Base-by-base conservation (phyloP, 2,113 vertebrate species). In the Malurus alboscapulatus region DNA sequence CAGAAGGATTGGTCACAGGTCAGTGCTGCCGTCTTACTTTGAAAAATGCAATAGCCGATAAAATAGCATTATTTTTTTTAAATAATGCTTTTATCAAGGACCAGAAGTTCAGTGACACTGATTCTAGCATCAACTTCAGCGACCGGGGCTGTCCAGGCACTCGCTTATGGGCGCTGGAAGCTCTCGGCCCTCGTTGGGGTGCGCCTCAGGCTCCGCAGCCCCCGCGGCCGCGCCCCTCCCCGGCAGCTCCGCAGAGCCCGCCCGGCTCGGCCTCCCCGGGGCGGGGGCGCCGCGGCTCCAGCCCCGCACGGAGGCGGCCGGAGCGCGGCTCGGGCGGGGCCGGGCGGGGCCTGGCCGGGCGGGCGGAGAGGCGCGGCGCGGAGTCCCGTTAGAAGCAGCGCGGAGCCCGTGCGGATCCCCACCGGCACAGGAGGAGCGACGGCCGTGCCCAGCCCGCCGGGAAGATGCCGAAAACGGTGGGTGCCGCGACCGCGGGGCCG, bases 131-230 rank as follows among this genome's bases (percentile, higher is more conserved):
- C 21, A 34, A 9, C 47, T 32, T 9, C 38, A 11, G 36, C 47
- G 1, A 1, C 5, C 18, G 0, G 26, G 6, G 36, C n/a, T 11
- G 48, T 2, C 34, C 1, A 2, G 18, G n/a, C 47, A 2, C 13
- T 1, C 1, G 19, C 4, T 17, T 0, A 1, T 5, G 44, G 40
- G 2, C 20, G 3, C 17, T 18, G 48, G 9, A 8, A 29, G 6
- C 40, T 12, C 42, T 3, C 2, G 8, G 20, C 53, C 32, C 7
- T 7, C 0, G 1, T 0, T 51, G 51, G 51, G 4, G 19, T 1
- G 29, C 0, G 27, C 32, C 19, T 45, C 79, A 42, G 34, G 32
- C 45, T 24, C 4, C 2, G 63, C 51, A 21, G 44, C 30, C 16
- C 40, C 10, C n/a, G n/a, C 16, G 9, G n/a, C 59, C 53, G 53